Evolutionary conservation across 1,140 invertebrate genomes (phyloP).

Genomic region (Papilio glaucus): DNA sequence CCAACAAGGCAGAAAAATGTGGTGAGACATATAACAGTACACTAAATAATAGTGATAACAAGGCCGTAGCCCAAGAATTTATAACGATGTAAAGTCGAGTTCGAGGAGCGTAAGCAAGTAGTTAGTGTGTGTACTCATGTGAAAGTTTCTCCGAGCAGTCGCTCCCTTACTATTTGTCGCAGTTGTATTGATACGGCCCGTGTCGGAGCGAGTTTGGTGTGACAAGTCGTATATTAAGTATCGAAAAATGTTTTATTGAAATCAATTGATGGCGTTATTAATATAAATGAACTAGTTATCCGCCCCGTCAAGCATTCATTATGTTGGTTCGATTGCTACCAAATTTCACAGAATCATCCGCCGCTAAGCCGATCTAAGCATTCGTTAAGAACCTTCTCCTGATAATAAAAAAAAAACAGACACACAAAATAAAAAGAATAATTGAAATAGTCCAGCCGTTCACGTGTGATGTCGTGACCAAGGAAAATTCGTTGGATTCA

Average conservation of each 20-base stretch:
- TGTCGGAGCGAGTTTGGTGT: not conserved
- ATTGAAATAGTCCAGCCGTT: too few relatives aligned
- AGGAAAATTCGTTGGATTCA: too few relatives aligned
- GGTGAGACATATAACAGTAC: slow-evolving; percentile 37
- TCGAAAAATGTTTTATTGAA: not conserved
- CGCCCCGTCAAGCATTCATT: too few relatives aligned
- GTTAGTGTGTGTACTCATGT: slow-evolving; percentile 46
- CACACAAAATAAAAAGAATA: too few relatives aligned
- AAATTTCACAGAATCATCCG: too few relatives aligned
- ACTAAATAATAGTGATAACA: slow-evolving; percentile 44
- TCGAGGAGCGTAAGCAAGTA: slow-evolving; percentile 45
- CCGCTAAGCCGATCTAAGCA: too few relatives aligned
- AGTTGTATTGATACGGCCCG: not conserved
- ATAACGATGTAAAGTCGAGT: slow-evolving; percentile 44
- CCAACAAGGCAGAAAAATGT: slow-evolving; percentile 37
- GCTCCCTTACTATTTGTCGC: slow-evolving; percentile 9
- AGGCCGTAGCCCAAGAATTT: slow-evolving; percentile 48
- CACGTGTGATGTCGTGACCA: too few relatives aligned
- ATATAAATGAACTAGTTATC: too few relatives aligned
- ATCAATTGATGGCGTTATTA: too few relatives aligned
- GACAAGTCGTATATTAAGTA: not conserved
- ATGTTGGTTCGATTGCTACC: too few relatives aligned
- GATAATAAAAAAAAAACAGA: too few relatives aligned
- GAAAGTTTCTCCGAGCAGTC: slow-evolving; percentile 34
- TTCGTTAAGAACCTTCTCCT: too few relatives aligned